A percentile compares a stretch with the other conserved stretches of the same genome.
Evolutionary conservation across 30 jellyfish, hydroid and myxozoan species (phyloP).

Genomic region (Euphysa ruthae): DNA sequence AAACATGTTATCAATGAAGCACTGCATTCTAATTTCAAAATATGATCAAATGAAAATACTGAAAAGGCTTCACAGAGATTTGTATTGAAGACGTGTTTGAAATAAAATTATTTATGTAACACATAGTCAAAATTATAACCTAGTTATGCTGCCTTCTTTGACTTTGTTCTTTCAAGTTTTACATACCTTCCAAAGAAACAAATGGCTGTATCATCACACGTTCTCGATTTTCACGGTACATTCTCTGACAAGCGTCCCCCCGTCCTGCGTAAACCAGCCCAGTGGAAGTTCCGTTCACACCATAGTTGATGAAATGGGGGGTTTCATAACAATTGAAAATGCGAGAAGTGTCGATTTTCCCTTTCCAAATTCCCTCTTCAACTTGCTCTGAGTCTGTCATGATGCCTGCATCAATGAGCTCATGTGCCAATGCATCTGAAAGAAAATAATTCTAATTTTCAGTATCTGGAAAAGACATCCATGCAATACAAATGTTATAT

Average conservation of each 20-base stretch:
- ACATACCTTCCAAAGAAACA: slow-evolving; percentile 16
- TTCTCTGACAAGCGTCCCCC: slow-evolving; percentile 19
- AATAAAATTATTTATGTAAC: no score
- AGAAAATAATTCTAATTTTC: no score
- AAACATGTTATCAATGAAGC: no score
- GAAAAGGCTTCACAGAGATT: no score
- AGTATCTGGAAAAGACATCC: no score
- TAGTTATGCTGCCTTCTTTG: no score
- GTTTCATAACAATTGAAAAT: slow-evolving; percentile 15
- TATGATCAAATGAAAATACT: no score
- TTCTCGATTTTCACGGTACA: slow-evolving; percentile 30
- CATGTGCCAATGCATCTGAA: slow-evolving; percentile 27
- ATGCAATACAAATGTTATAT: no score
- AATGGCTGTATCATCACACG: slow-evolving; percentile 25
- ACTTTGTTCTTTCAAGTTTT: no score
- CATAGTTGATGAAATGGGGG: slow-evolving; percentile 26
- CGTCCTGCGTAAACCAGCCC: slow-evolving; percentile 23
- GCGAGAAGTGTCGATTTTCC: slow-evolving; percentile 11
- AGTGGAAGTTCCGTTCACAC: slow-evolving; percentile 19
- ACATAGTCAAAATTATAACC: no score
- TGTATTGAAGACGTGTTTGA: no score
- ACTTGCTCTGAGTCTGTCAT: neutral
- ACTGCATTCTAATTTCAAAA: no score
- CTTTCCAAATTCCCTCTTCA: slow-evolving; percentile 30
- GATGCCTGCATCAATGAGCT: slow-evolving; percentile 1